Percentiles rank a stretch among this genome's conserved stretches.
These are phyloP conservation scores for Procambarus clarkii DNA, from an alignment of 1,140 invertebrate species.

Conservation along the genomic window DNA sequence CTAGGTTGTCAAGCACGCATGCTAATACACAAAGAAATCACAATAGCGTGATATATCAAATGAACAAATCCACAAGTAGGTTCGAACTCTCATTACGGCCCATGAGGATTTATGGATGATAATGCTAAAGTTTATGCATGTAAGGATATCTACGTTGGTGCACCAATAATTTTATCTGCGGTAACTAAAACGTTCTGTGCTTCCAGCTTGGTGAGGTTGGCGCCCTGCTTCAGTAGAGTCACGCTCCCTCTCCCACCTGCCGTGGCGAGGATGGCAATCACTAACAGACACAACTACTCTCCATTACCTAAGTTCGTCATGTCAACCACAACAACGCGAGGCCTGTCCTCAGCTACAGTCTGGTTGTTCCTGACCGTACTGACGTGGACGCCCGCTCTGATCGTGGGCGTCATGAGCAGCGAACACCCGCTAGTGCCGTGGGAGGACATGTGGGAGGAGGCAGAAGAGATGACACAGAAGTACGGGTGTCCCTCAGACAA, in stretches of 20 bases:
- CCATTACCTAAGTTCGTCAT: neutral
- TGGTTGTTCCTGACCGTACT: neutral
- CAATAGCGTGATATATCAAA: too few relatives aligned
- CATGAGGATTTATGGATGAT: neutral
- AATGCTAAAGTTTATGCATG: neutral
- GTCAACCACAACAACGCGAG: neutral
- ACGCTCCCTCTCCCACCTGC: too few relatives aligned
- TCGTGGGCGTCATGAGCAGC: neutral
- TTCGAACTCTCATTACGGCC: too few relatives aligned
- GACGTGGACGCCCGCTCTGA: constrained; percentile 4
- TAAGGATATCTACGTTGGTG: neutral
- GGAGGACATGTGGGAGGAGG: constrained; percentile 58
- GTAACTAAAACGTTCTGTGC: neutral
- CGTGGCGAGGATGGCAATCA: too few relatives aligned
- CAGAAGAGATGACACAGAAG: constrained; percentile 7
- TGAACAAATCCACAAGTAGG: too few relatives aligned
- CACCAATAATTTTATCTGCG: neutral
- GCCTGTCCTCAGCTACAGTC: neutral
- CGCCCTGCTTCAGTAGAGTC: neutral
- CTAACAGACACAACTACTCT: too few relatives aligned
- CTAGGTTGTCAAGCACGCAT: too few relatives aligned
- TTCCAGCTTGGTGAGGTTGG: neutral
- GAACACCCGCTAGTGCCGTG: constrained; percentile 32
- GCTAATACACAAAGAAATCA: too few relatives aligned
- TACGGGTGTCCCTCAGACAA: neutral